Base-by-base conservation (phyloP, 2,797 vertebrate genomes). In the Sebastolobus alascanus region DNA sequence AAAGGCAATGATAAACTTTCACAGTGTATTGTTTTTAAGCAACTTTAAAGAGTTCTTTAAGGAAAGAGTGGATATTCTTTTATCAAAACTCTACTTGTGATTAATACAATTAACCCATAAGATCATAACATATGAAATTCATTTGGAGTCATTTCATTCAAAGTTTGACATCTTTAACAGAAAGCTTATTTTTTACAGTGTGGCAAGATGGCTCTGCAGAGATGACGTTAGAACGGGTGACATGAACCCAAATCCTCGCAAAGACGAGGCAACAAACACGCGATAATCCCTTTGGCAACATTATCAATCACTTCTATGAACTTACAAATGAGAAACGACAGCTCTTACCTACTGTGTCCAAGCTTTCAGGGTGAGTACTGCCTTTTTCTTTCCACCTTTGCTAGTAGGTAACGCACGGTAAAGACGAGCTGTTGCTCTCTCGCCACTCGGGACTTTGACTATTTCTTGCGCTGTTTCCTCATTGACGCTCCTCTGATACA, bases 381-480 rank as follows among this genome's bases (percentile, higher is more conserved):
- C 22, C 31, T 68, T 14, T 13, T 29, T 33, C 75, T 72, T 8
- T 38, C 64, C 54, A 20, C 52, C 70, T 76, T n/a, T 63, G 31
- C 38, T 52, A 2, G 14, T 58, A 12, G 46, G 63, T 27, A 70
- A 76, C 20, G 16, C 61, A 68, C 75, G 20, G 20, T 14, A 25
- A 22, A 27, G 60, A 78, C 25, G 61, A 81, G 86, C 86, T 84
- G 84, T 81, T 84, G 80, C 85, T 83, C 65, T 66, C 68, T 64
- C 65, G 58, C 75, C 78, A 79, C 72, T 4, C n/a, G 66, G 75
- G 83, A 84, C 82, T 77, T 65, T 22, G 22, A 63, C 64, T 85
- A 84, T 84, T 92, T 93, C 84, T 88, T 92, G 4, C 92, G 92
- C 66, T 88, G 87, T 87, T 91, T 93, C 87, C 68, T 90, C 92